phyloP scores from a whole-genome alignment of 2,888 invertebrate species.

The Halictus quadricinctus region DNA sequence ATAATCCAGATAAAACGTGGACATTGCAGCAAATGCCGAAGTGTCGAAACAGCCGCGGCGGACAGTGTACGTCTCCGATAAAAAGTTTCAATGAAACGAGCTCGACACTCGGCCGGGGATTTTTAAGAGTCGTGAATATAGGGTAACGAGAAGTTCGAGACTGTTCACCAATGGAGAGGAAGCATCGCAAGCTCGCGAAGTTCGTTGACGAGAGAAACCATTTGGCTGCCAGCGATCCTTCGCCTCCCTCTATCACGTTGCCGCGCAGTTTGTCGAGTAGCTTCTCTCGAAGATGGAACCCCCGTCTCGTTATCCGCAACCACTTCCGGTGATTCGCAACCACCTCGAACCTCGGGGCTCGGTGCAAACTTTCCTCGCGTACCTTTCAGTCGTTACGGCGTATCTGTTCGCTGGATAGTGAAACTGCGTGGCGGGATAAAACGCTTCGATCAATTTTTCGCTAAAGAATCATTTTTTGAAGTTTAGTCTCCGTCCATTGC shows the following conservation, averaged over 20 bases:
- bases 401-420: background rate
- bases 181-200: conserved; percentile 3
- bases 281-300: background rate
- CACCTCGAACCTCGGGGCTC: background rate
- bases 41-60: background rate
- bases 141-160: background rate
- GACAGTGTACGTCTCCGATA: background rate
- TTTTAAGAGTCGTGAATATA: background rate
- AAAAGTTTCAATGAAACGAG: background rate
- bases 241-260: background rate
- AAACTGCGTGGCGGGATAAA: background rate
- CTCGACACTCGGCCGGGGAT: background rate
- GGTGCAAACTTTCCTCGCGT: conserved; percentile 3
- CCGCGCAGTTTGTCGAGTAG: background rate
- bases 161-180: background rate
- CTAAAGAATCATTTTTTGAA: background rate
- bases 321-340: conserved; percentile 7
- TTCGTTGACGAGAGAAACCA: background rate
- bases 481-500: no score
- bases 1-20: background rate
- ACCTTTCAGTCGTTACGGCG: conserved; percentile 15
- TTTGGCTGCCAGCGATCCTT: background rate
- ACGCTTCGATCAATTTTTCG: background rate
- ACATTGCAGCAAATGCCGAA: background rate
- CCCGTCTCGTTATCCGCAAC: conserved; percentile 4